A percentile compares a stretch with the other conserved stretches of the same genome.
phyloP scores from a whole-genome alignment of 2,113 vertebrate genomes.

The Prietella phreatophila region DNA sequence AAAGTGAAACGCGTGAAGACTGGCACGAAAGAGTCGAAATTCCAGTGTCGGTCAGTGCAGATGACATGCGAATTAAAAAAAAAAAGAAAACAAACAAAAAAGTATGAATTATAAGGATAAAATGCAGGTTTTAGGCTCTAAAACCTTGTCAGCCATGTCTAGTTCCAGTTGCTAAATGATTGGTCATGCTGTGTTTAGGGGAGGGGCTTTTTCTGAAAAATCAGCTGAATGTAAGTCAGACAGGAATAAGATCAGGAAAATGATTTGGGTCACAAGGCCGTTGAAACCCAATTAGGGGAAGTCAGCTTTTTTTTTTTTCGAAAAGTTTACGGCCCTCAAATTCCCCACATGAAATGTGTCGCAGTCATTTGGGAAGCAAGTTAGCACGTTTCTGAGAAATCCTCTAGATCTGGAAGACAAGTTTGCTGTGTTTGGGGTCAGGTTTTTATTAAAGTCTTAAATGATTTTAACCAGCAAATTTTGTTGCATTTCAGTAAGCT shows the following conservation, averaged over 20 bases:
- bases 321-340: not conserved
- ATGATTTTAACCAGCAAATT: not conserved
- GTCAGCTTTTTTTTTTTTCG: not conserved
- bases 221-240: no score
- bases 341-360: not conserved
- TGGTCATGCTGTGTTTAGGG: not conserved
- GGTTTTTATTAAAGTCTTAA: not conserved
- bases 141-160: not conserved
- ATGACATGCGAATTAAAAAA: no score
- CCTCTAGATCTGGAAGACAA: not conserved
- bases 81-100: no score
- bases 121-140: not conserved
- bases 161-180: not conserved
- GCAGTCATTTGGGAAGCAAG: not conserved
- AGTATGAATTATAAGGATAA: not conserved
- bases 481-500: not conserved
- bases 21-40: no score
- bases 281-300: not conserved
- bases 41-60: no score
- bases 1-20: no score
- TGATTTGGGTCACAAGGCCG: not conserved
- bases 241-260: no score
- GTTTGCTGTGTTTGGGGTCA: not conserved
- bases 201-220: not conserved
- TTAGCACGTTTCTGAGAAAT: not conserved